Evolutionary conservation across 2,797 vertebrate species (phyloP).

Genomic region (Mormyrus hasselquistii): DNA sequence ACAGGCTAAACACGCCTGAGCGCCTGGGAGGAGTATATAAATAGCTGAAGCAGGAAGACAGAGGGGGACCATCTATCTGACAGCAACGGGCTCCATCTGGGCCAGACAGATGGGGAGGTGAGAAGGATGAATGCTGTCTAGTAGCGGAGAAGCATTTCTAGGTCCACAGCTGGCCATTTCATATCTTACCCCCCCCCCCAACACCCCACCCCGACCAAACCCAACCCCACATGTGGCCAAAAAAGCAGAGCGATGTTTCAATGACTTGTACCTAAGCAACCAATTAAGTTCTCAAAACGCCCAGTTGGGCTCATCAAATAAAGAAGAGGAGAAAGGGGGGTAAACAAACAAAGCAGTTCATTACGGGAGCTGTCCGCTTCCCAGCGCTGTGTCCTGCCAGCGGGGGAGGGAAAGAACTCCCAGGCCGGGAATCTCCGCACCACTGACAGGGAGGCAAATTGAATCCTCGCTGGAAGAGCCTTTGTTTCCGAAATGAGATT

Average conservation of each 20-base stretch:
- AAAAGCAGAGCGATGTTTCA: neutral
- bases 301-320: neutral
- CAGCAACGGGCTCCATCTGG: neutral
- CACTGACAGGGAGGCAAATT: neutral
- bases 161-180: neutral
- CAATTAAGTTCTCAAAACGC: slow-evolving; percentile 22
- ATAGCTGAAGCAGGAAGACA: neutral
- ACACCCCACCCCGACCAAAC: neutral
- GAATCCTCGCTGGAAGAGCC: slow-evolving; percentile 8
- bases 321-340: neutral
- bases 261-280: slow-evolving; percentile 5
- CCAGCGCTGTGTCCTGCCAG: neutral
- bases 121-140: neutral
- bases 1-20: neutral
- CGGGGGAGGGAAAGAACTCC: neutral
- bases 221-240: neutral
- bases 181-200: neutral
- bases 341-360: neutral
- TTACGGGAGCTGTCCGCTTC: slow-evolving; percentile 10
- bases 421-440: neutral
- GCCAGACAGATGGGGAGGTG: neutral
- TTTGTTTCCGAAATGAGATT: slow-evolving; percentile 12
- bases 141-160: neutral
- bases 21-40: neutral
- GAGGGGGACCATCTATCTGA: neutral